Base-by-base conservation (phyloP, 1,140 invertebrate genomes). In the Drosophila tropicalis region DNA sequence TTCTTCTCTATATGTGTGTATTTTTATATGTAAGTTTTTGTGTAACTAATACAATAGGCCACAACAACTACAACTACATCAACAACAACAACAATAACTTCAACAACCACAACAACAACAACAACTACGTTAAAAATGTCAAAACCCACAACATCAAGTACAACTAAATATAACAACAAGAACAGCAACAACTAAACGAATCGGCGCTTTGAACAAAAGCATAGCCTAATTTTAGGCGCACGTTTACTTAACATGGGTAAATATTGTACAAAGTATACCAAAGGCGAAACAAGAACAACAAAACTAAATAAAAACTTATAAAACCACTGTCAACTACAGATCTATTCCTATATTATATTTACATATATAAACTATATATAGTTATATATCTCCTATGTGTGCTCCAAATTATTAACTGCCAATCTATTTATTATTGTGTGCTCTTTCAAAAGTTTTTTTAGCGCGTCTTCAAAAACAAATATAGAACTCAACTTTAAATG, bases 221-320 rank as follows among this genome's bases (percentile, higher is more conserved):
- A 63, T 87, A 84, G 84, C 81, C 84, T 80, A 87, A 65, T 70
- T 72, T 72, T 62, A 87, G 75, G 85, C 84, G 84, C 85, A 84
- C 70, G 85, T 84, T 90, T 84, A 90, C 81, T 89, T 89, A 89
- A 90, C 84, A 89, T 89, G 84, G 84, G 84, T 89, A 89, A 89
- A 82, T 89, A 89, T 51, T 51, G 17, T 89, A 73, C 70, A 70
- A 87, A 77, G 36, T 39, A 12, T 39, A 13, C 36, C 71, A 51
- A 60, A 13, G n/a, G 5, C 5, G 5, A 44, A 15, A 17, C 47
- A 74, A 61, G n/a, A 54, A 39, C 10, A 39, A 39, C 36, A 39
- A 29, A 13, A 54, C 34, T 36, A 62, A 22, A 56, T n/a, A 25
- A 62, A 75, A 57, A 75, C 68, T 66, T 57, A 62, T 55, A 40